Evolutionary conservation across 2,888 invertebrate species (phyloP), one percentile per base, ranked within the genome.

Genomic region (Sesia bembeciformis): DNA sequence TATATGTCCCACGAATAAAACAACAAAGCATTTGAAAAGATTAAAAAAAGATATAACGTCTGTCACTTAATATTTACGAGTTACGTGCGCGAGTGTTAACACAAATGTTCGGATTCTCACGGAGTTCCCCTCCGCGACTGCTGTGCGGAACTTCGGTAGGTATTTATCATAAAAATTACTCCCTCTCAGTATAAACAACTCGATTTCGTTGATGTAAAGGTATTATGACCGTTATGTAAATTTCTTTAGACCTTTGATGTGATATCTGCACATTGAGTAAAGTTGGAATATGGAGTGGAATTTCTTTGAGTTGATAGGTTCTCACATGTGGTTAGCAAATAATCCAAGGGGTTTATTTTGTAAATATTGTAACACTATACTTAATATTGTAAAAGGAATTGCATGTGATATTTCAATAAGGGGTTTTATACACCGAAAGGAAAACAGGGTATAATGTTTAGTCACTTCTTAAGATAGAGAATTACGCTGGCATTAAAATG

Each of bases 141-240:
- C 56, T 43, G 53, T 46, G 3, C 8, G 23, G 23, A 46, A 46
- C 8, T 46, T 46, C 23, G 23, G 8, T 46, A 8, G 8, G 23
- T 68, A 67, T 68, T 67, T 68, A 63, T 67, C 69, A 68, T 62
- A 64, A 70, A 70, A 70, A 71, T 68, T 70, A 70, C 69, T 57
- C 59, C 23, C 23, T 23, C 23, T 23, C 23, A 23, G 23, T 23
- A 23, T 23, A 23, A 23, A 2, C 23, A 23, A 23, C 23, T 23
- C 23, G 23, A 23, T 23, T 23, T 23, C 23, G 23, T 23, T 23
- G 23, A 23, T 23, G 23, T 23, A 23, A 23, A 23, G 23, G 23
- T 23, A 23, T 23, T 46, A 53, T 42, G 42, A 53, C 53, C 53
- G 49, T 67, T 67, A 66, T 68, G 67, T 61, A 71, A 67, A 70